Percentiles rank a stretch among this genome's conserved stretches.
phyloP scores from a whole-genome alignment of 2,113 vertebrate genomes.

The Taurulus bubalis region DNA sequence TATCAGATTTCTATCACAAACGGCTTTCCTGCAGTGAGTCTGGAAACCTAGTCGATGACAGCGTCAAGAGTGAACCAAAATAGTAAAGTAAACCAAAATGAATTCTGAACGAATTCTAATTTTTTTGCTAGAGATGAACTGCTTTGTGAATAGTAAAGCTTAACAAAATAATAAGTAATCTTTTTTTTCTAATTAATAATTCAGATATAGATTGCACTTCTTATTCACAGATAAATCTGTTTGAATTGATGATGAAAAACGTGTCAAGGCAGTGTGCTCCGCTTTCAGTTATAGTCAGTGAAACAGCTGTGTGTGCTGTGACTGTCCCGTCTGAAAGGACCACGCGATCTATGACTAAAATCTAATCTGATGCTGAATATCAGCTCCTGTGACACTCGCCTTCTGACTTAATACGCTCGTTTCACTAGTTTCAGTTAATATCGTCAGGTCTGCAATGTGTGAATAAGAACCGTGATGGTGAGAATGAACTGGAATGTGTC shows the following conservation, averaged over 20 bases:
- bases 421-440: not conserved
- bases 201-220: not conserved
- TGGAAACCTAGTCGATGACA: not conserved
- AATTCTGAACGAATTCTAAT: not conserved
- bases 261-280: not conserved
- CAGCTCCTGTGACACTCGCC: constrained; percentile 16
- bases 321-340: not conserved
- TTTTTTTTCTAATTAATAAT: not conserved
- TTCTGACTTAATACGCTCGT: not conserved
- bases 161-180: not conserved
- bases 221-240: not conserved
- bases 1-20: not conserved
- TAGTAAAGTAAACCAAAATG: not conserved
- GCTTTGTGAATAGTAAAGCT: not conserved
- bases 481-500: constrained; percentile 21
- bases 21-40: not conserved
- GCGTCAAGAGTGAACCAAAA: not conserved
- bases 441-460: not conserved
- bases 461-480: not conserved
- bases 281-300: not conserved
- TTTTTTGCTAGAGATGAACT: not conserved
- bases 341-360: constrained; percentile 6
- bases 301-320: constrained; percentile 8
- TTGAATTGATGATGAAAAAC: not conserved
- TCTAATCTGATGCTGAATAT: not conserved